Evolutionary conservation across 1,140 invertebrate species (phyloP).

Genomic region (Lucilia cuprina): DNA sequence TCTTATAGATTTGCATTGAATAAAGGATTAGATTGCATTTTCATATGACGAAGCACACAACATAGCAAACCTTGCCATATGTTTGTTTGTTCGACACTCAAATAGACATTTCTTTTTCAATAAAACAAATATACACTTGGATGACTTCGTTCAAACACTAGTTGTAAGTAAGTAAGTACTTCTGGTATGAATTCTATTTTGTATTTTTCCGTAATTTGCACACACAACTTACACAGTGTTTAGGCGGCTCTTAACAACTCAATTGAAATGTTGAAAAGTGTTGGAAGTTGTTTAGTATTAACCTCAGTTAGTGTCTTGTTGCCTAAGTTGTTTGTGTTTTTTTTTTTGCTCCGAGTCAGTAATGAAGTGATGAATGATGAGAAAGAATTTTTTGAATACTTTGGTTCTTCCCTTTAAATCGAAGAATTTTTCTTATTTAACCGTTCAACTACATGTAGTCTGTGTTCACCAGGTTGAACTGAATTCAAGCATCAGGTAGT

Average conservation of each 20-base stretch:
- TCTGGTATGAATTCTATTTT: neutral
- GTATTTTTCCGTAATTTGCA: neutral
- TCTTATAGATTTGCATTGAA: neutral
- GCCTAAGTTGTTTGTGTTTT: neutral
- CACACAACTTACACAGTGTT: neutral
- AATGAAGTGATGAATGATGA: conserved; percentile 13
- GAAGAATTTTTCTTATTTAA: conserved; percentile 47
- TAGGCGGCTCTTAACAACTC: neutral
- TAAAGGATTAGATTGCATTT: neutral
- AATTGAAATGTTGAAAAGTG: neutral
- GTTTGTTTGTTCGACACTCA: neutral
- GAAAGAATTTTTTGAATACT: conserved; percentile 28
- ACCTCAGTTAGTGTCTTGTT: neutral
- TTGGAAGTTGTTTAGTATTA: neutral
- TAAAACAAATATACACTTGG: neutral
- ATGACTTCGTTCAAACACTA: neutral
- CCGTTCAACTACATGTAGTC: conserved; percentile 60
- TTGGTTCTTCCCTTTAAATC: neutral
- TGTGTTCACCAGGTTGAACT: conserved; percentile 61
- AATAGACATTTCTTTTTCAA: neutral
- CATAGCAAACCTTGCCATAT: neutral
- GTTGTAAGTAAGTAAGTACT: neutral
- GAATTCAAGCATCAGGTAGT: conserved; percentile 54
- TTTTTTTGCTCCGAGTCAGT: neutral
- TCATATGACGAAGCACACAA: neutral